Base-by-base conservation (phyloP, 1,140 invertebrate genomes). In the Drosophila kikkawai region DNA sequence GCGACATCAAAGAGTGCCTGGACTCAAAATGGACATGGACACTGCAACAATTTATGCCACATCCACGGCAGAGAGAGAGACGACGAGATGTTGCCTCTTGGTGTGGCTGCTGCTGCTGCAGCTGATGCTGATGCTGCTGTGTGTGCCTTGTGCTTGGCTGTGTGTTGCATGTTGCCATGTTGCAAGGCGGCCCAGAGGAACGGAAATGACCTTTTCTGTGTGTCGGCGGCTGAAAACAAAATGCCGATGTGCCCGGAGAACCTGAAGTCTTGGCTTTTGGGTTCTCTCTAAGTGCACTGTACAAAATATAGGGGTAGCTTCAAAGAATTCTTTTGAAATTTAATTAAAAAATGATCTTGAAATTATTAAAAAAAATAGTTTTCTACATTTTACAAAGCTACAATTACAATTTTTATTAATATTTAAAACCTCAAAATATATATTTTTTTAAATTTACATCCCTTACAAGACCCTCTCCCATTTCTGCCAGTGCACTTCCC, bases 1-100 rank as follows among this genome's bases (percentile, higher is more conserved):
- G 86, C 85, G 86, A 90, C 85, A 90, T 90, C 85, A 90, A 90
- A 90, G 85, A 90, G 85, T 90, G 85, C 81, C 85, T 90, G 85
- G 83, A 87, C 84, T 87, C 84, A 87, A 87, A 87, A 87, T 87
- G 84, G 84, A 87, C 84, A 87, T 87, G 84, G 84, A 78, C 84
- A 55, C 85, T 81, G 85, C 85, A 88, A 85, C 84, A 88, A 88
- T 87, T 87, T 87, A 87, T 87, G 84, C 84, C 84, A 88, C 74
- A 65, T 64, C 61, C 61, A 64, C 60, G n/a, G 26, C 6, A 9
- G 9, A 45, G 68, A 67, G 67, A 32, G 42, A 37, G 69, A 71
- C 37, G 32, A 32, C 42, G 12, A 45, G 39, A 68, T 71, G 68
- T 44, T 44, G 67, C 67, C 41, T 34, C 57, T 39, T 67, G 55